Percentiles rank a stretch among this genome's conserved stretches.
Evolutionary conservation across 2,888 invertebrate genomes (phyloP).

Genomic region (Tetropium fuscum): DNA sequence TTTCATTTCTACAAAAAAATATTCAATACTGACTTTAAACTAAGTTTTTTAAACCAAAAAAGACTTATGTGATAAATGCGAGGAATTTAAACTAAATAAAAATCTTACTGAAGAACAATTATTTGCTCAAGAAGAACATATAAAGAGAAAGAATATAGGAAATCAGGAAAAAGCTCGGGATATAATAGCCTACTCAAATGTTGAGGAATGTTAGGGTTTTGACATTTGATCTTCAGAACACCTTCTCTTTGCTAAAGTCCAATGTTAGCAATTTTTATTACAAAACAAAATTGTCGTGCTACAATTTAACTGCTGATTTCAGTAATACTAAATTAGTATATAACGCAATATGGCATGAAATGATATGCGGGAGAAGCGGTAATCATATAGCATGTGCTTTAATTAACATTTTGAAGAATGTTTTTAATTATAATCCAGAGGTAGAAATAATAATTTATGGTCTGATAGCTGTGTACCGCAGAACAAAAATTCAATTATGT

Average conservation of each 20-base stretch:
- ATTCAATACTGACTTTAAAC: constrained; percentile 12
- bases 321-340: constrained; percentile 9
- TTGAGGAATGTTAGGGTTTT: not conserved
- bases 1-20: constrained; percentile 10
- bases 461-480: constrained; percentile 9
- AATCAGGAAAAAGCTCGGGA: constrained; percentile 13
- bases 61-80: constrained; percentile 22
- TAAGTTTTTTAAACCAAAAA: constrained; percentile 6
- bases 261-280: constrained; percentile 17
- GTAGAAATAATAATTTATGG: not conserved
- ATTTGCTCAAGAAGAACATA: constrained; percentile 9
- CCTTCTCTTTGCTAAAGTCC: constrained; percentile 12
- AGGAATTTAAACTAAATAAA: constrained; percentile 1
- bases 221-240: constrained; percentile 21
- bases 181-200: not conserved
- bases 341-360: constrained; percentile 7
- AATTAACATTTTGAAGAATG: constrained; percentile 4
- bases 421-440: not conserved
- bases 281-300: constrained; percentile 12
- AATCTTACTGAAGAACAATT: constrained; percentile 9
- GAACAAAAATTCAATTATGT: constrained; percentile 18
- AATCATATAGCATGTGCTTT: constrained; percentile 2
- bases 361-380: constrained; percentile 6
- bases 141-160: constrained; percentile 10
- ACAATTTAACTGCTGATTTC: constrained; percentile 19